Evolutionary conservation across 1,140 invertebrate species (phyloP).

Genomic region (Caenorhabditis briggsae): DNA sequence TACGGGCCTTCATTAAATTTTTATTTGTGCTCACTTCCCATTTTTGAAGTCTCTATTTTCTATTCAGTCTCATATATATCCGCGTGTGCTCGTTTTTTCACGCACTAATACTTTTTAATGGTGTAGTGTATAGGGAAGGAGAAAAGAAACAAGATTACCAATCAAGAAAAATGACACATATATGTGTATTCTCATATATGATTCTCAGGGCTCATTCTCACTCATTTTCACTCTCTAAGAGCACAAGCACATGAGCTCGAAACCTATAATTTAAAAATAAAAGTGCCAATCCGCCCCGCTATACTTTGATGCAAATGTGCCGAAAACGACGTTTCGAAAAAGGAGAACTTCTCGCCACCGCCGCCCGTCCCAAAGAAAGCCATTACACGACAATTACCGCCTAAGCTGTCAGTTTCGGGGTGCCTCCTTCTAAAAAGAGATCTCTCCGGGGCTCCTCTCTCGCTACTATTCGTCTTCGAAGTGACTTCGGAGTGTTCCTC

Average conservation of each 20-base stretch:
- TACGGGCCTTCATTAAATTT: conserved; percentile 45
- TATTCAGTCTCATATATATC: conserved; percentile 32
- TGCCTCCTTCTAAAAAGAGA: background rate
- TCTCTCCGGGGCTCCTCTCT: background rate
- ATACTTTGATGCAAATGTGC: background rate
- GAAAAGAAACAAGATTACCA: background rate
- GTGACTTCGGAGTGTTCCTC: conserved; percentile 14
- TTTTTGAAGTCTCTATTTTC: conserved; percentile 36
- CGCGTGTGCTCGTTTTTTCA: background rate
- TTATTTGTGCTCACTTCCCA: conserved; percentile 50
- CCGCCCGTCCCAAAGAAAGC: conserved; percentile 44
- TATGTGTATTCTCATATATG: no score
- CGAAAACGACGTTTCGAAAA: background rate
- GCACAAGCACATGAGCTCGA: background rate
- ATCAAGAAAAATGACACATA: background rate
- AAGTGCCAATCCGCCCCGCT: background rate
- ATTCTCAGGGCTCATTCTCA: no score
- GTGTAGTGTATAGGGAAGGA: background rate
- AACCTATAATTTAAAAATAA: background rate
- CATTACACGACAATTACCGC: conserved; percentile 46
- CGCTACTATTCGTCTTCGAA: background rate
- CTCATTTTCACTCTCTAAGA: no score
- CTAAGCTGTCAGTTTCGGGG: conserved; percentile 48
- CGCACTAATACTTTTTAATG: conserved; percentile 27
- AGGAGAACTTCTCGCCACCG: background rate